Conservation (phyloP, 37 sponge, comb jelly and placozoan genomes). For the Aphrocallistes beatrix region DNA sequence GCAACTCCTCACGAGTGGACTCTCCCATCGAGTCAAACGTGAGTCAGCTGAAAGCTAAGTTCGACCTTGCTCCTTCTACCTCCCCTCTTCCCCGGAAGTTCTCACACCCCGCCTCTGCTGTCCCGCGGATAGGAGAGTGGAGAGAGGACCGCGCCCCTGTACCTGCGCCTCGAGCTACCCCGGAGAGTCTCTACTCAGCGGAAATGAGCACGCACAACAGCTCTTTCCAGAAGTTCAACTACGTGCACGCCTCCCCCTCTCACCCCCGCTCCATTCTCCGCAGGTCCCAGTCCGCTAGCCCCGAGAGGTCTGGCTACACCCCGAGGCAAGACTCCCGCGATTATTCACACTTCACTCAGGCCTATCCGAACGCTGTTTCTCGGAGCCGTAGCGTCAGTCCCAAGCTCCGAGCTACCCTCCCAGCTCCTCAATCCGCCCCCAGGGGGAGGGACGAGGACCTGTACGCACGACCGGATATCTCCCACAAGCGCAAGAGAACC, state of each 20-base stretch:
- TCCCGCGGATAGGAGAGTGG: slow-evolving; percentile 83
- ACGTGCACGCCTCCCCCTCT: neutral
- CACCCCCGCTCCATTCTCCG: neutral
- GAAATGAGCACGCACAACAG: neutral
- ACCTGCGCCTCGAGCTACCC: neutral
- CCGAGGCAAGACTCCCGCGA: neutral
- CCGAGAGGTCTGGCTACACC: neutral
- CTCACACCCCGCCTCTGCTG: slow-evolving; percentile 59
- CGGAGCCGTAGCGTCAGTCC: neutral
- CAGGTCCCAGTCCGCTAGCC: neutral
- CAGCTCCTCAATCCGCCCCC: neutral
- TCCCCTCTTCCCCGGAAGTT: neutral
- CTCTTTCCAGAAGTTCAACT: neutral
- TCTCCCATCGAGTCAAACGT: neutral
- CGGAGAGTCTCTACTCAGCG: neutral
- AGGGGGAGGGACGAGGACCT: neutral
- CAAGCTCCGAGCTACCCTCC: neutral
- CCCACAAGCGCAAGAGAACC: neutral
- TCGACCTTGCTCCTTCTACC: neutral
- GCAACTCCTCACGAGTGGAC: neutral
- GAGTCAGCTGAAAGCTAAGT: slow-evolving; percentile 1
- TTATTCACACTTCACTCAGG: neutral
- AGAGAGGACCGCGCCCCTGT: slow-evolving; percentile 37
- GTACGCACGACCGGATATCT: neutral
- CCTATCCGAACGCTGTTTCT: neutral